Evolutionary conservation across 2,797 vertebrate species (phyloP), one percentile per base, ranked within the genome.

Genomic region (Sarcophilus harrisii): DNA sequence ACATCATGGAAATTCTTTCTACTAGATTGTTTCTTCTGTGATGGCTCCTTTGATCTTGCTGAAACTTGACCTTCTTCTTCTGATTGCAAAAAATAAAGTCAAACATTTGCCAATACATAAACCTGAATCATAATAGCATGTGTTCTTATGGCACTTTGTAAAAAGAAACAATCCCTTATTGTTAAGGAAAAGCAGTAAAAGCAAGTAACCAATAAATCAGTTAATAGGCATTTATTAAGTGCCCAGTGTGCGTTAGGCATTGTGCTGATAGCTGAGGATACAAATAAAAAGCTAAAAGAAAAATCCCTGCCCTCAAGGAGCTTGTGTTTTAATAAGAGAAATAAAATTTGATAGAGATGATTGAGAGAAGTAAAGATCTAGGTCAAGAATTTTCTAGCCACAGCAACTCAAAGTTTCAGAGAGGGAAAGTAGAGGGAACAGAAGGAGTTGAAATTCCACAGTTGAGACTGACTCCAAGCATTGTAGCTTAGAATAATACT

Each of bases 1-100:
- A 97, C 91, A 96, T 99, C 99, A 81, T 99, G 92, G 95, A 99
- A 4, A 87, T 49, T 87, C 73, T 45, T 1, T 49, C 2, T 3
- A 24, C 16, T 18, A 24, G 18, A 24, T 81, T 1, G n/a, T 81
- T 13, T 87, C 38, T 38, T 49, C 73, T 27, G 38, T 27, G 3
- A 27, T 4, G 21, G 38, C 45, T 49, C 38, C 73, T 11, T 49
- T 9, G 10, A 27, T 27, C 9, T 27, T 0, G 13, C 73, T 49
- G 38, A 87, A 24, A 27, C 38, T 87, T 49, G 3, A 87, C 73
- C 18, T 12, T 45, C 73, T 87, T n/a, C 32, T 24, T 45, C 73
- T 87, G 38, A 49, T 87, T 24, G 38, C 27, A 24, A 87, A 87
- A 87, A 87, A 87, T 27, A 49, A 87, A 87, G 38, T 49, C 45